Evolutionary conservation across 2,797 vertebrate genomes (phyloP).

Genomic region (Aulostomus chinensis): DNA sequence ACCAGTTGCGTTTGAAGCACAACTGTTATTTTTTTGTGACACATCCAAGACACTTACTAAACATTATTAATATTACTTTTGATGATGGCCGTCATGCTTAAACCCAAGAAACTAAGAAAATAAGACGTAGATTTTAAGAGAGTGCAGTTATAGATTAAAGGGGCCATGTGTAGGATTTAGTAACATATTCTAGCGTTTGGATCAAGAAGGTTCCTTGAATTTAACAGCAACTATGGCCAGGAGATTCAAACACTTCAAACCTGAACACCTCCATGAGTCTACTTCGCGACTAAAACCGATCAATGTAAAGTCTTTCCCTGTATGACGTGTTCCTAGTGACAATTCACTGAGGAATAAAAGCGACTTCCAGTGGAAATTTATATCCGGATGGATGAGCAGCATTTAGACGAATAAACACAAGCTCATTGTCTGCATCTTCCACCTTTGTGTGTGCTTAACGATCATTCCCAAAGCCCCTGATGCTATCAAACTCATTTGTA

Average conservation of each 20-base stretch:
- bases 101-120: too few species aligned
- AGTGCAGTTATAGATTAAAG: too few species aligned
- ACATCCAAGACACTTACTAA: too few species aligned
- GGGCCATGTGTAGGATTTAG: too few species aligned
- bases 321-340: not conserved
- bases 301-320: constrained; percentile 9
- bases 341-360: constrained; percentile 1
- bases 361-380: constrained; percentile 7
- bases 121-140: too few species aligned
- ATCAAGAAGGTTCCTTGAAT: too few species aligned
- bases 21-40: not conserved
- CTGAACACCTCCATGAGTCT: too few species aligned
- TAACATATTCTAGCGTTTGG: too few species aligned
- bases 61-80: too few species aligned
- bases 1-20: not conserved
- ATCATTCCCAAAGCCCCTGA: constrained; percentile 8
- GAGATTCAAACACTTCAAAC: too few species aligned
- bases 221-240: too few species aligned
- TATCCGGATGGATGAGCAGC: constrained; percentile 29
- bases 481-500: constrained; percentile 32
- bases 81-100: too few species aligned
- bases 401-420: constrained; percentile 28
- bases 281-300: not conserved
- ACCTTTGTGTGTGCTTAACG: constrained; percentile 9
- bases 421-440: constrained; percentile 17